These are phyloP conservation scores for Cyphomyrmex costatus DNA, from an alignment of 1,140 invertebrate genomes.

Conservation along the genomic window DNA sequence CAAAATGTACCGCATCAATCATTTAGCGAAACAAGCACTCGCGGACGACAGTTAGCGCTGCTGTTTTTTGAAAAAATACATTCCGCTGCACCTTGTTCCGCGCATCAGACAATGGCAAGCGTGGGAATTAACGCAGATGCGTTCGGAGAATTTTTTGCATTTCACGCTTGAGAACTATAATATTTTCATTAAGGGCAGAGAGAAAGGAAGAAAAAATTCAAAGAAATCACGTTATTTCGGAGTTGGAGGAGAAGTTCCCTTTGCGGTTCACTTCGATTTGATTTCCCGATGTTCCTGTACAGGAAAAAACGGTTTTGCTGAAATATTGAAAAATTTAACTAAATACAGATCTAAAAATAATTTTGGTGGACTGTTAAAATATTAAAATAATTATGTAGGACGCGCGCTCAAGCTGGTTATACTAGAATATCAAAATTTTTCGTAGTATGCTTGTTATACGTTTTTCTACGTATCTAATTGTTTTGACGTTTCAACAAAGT, in stretches of 20 bases:
- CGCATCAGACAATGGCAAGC: background rate
- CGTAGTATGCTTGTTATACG: too few relatives aligned
- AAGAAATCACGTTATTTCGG: background rate
- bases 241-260: background rate
- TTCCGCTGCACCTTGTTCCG: background rate
- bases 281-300: background rate
- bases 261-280: background rate
- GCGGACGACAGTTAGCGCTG: background rate
- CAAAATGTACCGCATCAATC: constrained; percentile 57
- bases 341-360: too few relatives aligned
- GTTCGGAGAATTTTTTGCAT: background rate
- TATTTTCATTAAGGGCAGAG: background rate
- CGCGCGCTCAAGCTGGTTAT: too few relatives aligned
- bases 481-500: too few relatives aligned
- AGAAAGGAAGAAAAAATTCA: background rate
- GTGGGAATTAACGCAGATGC: background rate
- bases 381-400: too few relatives aligned
- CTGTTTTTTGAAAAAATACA: constrained; percentile 19
- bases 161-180: background rate
- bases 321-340: too few relatives aligned
- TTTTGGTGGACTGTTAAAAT: too few relatives aligned
- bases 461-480: too few relatives aligned
- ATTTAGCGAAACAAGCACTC: constrained; percentile 36
- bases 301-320: too few relatives aligned
- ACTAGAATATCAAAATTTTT: too few relatives aligned